Evolutionary conservation across 2,113 vertebrate genomes (phyloP).

Genomic region (Athene noctua): DNA sequence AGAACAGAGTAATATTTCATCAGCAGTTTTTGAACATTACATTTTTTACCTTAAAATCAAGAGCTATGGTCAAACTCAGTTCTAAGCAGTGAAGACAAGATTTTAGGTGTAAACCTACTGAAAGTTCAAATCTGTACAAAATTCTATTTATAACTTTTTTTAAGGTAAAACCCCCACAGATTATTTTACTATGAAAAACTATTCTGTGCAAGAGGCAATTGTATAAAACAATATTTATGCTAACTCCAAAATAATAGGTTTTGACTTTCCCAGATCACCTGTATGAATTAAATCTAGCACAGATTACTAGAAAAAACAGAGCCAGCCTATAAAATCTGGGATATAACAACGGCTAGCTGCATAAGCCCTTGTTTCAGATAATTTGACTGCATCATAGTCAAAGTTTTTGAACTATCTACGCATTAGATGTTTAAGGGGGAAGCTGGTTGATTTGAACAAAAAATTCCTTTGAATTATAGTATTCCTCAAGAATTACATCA

Average conservation of each 20-base stretch:
- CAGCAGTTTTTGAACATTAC: not conserved
- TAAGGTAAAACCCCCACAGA: rapidly evolving
- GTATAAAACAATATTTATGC: not conserved
- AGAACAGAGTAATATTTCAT: not conserved
- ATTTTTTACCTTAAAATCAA: not conserved
- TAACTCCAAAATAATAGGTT: not conserved
- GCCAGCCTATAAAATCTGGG: not conserved
- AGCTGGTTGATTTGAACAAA: not conserved
- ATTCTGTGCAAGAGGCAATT: not conserved
- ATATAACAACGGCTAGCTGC: not conserved
- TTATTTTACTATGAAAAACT: not conserved
- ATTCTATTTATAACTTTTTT: not conserved
- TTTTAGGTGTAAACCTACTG: not conserved
- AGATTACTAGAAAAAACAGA: not conserved
- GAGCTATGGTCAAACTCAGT: not conserved
- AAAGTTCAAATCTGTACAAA: not conserved
- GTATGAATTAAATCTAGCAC: not conserved
- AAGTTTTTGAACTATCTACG: not conserved
- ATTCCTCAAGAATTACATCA: not conserved
- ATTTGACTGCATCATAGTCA: not conserved
- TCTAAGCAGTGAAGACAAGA: not conserved
- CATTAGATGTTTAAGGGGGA: not conserved
- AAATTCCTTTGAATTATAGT: not conserved
- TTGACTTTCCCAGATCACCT: not conserved
- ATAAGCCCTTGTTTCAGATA: not conserved